Evolutionary conservation across 2,888 invertebrate species (phyloP).

Genomic region (Aphrophora alni): DNA sequence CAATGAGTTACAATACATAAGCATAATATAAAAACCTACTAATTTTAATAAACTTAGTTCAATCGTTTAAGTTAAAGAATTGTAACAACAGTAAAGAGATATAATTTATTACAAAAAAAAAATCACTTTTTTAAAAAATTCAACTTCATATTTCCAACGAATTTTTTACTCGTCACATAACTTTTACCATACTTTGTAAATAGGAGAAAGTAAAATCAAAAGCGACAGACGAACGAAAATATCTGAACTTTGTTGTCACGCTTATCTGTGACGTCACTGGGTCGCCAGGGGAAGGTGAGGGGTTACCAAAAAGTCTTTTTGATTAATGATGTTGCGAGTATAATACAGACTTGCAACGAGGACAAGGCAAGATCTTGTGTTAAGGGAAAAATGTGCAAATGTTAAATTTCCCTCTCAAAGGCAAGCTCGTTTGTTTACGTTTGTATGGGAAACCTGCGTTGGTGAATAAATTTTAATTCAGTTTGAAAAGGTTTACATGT

Average conservation of each 20-base stretch:
- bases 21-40: no score
- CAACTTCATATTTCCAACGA: no score
- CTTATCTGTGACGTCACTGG: neutral
- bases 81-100: no score
- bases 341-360: conserved; percentile 24
- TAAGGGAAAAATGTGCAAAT: neutral
- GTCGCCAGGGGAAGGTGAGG: conserved; percentile 14
- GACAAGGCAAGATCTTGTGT: neutral
- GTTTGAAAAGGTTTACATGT: neutral
- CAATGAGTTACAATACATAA: no score
- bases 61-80: no score
- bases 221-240: neutral
- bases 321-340: conserved; percentile 41
- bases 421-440: neutral
- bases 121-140: no score
- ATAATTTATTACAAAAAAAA: no score
- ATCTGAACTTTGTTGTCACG: neutral
- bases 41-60: no score
- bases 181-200: no score
- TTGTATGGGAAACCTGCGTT: neutral
- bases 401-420: neutral
- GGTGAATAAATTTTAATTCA: neutral
- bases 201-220: neutral
- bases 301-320: conserved; percentile 40
- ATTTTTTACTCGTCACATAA: no score